Conservation (phyloP, 2,888 invertebrate species). For the Nineta flava region DNA sequence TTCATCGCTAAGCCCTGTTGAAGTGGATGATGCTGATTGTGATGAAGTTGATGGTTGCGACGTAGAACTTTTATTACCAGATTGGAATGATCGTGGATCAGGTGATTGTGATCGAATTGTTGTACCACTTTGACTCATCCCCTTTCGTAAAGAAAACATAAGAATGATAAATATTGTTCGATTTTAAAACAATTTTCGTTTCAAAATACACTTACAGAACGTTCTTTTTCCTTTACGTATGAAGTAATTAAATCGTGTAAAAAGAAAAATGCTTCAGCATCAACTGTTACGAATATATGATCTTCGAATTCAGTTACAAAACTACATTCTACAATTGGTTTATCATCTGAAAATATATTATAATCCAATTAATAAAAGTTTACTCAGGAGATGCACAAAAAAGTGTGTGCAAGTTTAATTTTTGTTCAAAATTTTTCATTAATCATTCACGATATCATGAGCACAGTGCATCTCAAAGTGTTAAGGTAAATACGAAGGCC, state of each 20-base stretch:
- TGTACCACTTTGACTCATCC: neutral
- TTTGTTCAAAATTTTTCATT: no score
- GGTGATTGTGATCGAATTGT: constrained; percentile 6
- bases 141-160: neutral
- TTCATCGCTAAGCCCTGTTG: constrained; percentile 12
- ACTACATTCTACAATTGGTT: constrained; percentile 86
- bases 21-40: constrained; percentile 12
- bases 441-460: no score
- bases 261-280: constrained; percentile 97
- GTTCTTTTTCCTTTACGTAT: constrained; percentile 86
- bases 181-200: neutral
- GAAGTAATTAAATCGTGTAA: constrained; percentile 92
- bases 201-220: constrained; percentile 37
- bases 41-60: neutral
- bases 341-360: constrained; percentile 33
- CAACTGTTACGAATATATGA: constrained; percentile 94
- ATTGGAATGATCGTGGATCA: constrained; percentile 1
- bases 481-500: no score
- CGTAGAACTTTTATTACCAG: neutral
- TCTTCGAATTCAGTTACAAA: constrained; percentile 98
- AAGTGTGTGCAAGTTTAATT: no score
- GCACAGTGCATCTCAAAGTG: no score
- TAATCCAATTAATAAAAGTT: constrained; percentile 19
- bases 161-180: neutral
- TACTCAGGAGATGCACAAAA: constrained; percentile 6